These are phyloP conservation scores for Urosaurus nigricauda DNA, from an alignment of 2,797 vertebrate species.

Conservation along the genomic window DNA sequence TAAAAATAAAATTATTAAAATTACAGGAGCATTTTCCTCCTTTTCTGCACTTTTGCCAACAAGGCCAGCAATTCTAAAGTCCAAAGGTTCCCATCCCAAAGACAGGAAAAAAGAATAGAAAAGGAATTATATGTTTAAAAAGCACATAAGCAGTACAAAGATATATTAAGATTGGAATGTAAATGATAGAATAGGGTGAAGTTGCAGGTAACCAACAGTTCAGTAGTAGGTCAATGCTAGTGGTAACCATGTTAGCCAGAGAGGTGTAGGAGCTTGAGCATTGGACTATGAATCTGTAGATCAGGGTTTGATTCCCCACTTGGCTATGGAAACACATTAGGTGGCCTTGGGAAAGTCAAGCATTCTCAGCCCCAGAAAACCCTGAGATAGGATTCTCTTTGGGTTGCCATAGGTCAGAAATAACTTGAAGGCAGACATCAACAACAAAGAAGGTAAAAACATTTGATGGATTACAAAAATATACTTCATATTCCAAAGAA, in stretches of 20 bases:
- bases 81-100: neutral
- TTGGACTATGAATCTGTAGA: too few species aligned
- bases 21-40: neutral
- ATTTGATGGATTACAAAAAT: neutral
- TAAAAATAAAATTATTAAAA: neutral
- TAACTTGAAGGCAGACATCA: too few species aligned
- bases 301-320: too few species aligned
- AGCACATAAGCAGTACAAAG: neutral
- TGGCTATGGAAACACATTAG: too few species aligned
- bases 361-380: too few species aligned
- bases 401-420: too few species aligned
- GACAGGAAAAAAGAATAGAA: neutral
- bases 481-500: neutral
- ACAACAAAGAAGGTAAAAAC: too few species aligned
- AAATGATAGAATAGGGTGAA: neutral
- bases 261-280: too few species aligned
- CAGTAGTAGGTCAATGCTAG: too few species aligned
- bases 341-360: too few species aligned
- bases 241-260: too few species aligned
- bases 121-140: neutral
- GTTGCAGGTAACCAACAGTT: neutral
- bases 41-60: neutral
- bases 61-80: neutral
- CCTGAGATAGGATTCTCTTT: too few species aligned
- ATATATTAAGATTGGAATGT: neutral